Evolutionary conservation across 2,797 vertebrate genomes (phyloP), one percentile per base, ranked within the genome.

Genomic region (Sebastes ruberrimus): DNA sequence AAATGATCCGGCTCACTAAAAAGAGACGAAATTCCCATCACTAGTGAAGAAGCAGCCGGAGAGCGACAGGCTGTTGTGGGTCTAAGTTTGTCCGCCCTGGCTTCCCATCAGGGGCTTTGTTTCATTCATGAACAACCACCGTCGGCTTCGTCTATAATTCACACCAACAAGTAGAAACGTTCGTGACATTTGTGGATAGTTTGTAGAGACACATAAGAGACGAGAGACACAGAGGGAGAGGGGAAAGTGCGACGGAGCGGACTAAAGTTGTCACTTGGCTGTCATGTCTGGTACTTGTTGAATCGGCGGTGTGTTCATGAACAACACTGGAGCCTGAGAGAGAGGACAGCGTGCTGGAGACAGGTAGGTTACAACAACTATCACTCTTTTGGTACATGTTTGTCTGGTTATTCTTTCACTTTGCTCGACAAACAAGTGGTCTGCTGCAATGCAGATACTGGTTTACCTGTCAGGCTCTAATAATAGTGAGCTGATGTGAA

Each of bases 51-150:
- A 81, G 85, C 84, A 66, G 74, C 81, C 59, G 57, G 38, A 78
- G 74, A 78, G 72, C 63, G 70, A 60, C 74, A 27, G 55, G 38
- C 78, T 64, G 82, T n/a, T 74, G 76, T 7, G 38, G 38, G 38
- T 61, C 35, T 62, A 93, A 93, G 93, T 95, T 95, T 95, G 93
- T 94, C 94, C 93, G 20, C 33, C 33, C 83, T 33, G 84, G 92
- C 88, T 91, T 93, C 46, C 91, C 88, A 67, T 93, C 82, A 33
- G 61, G 18, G 30, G 75, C 83, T 92, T 93, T 92, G 92, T 93
- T 89, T 91, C 84, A 88, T 78, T 82, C 70, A 90, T 66, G 81
- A 57, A 55, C 35, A 23, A 75, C 59, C 16, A 38, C 10, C 68
- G 27, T 60, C 57, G 72, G 14, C 20, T 70, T 73, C 35, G 11